Conservation (phyloP, 2,888 invertebrate species). For the Iphiclides podalirius region DNA sequence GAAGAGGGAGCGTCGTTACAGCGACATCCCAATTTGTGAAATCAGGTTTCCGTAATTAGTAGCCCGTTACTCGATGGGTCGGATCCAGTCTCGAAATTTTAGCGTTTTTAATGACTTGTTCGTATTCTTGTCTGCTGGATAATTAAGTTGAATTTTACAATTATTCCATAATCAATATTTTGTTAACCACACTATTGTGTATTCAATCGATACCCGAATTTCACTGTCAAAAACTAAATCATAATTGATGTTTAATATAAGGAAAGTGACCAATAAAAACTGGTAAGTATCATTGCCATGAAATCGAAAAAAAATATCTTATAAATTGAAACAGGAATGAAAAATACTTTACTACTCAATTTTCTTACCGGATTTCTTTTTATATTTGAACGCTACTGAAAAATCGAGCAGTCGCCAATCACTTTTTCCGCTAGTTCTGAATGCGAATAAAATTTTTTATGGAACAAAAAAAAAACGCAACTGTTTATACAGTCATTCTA, state of each 20-base stretch:
- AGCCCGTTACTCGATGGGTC: slow-evolving; percentile 2
- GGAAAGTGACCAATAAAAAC: no score
- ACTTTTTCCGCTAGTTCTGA: not conserved
- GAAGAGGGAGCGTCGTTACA: not conserved
- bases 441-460: not conserved
- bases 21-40: slow-evolving; percentile 7
- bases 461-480: no score
- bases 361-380: no score
- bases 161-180: no score
- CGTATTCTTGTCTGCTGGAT: not conserved
- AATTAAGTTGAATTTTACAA: not conserved
- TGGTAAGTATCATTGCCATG: no score
- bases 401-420: not conserved
- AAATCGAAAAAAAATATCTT: no score
- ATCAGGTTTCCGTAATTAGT: slow-evolving; percentile 11
- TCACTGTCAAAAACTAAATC: no score
- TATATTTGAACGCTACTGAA: not conserved
- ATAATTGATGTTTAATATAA: no score
- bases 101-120: slow-evolving; percentile 2
- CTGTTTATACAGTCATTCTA: no score
- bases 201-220: no score
- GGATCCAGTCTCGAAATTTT: not conserved
- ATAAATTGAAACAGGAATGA: no score
- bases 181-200: no score
- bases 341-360: not conserved